Evolutionary conservation across 2,113 vertebrate species (phyloP), one percentile per base, ranked within the genome.

Genomic region (Lamprologus tigripictilis): DNA sequence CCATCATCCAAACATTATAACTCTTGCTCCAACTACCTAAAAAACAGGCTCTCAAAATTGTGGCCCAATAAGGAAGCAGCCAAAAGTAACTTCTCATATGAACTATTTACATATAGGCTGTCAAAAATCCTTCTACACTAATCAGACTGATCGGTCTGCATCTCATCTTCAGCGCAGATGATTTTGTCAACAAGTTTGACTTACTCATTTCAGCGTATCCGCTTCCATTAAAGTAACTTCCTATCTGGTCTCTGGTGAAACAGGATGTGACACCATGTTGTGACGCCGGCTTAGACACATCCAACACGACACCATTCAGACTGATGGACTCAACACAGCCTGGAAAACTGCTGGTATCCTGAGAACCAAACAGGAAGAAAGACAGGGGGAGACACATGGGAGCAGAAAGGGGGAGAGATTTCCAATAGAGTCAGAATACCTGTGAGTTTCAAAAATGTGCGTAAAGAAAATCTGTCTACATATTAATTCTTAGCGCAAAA

Each of bases 161-260:
- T 28, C 40, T 76, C 40, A 47, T 26, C 68, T 76, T 28, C 9
- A 47, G 40, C 6, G 1, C 9, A 8, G 23, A 47, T 4, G 23
- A 5, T 13, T 35, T 26, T 9, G 8, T 42, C 8, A 7, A 7
- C 3, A 13, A 26, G 21, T 23, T 55, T 2, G 4, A 93, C 95
- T 92, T 92, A 99, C 98, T 97, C 49, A 99, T 94, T 37, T 96
- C 96, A 53, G 97, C 97, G 31, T 97, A 98, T 81, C 98, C 98
- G 14, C 95, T 98, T 86, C 98, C 98, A 8, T 98, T 97, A 89
- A 99, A 99, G 94, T 97, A 98, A 40, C 97, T 97, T 86, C 98
- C 98, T 4, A 96, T 93, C 93, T 98, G 97, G 54, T 95, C 96
- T 1, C 54, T 92, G 4, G 37, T 86, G 79, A 97, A 99, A 94